Evolutionary conservation across 1,140 invertebrate genomes (phyloP).

Genomic region (Ostrea denselamellosa): DNA sequence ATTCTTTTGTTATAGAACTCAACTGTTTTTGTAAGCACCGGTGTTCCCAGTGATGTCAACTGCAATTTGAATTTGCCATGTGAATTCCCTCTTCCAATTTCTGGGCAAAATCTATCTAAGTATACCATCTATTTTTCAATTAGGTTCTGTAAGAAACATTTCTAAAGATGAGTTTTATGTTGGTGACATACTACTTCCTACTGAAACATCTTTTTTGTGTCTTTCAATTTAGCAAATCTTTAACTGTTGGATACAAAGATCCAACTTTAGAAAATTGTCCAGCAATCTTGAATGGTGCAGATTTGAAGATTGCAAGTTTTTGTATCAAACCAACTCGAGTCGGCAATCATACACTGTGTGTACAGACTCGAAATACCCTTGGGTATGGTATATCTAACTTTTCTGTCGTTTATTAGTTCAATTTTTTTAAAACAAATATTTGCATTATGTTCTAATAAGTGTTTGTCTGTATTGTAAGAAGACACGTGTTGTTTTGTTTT

Average conservation of each 20-base stretch:
- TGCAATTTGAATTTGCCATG: background rate
- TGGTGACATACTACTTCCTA: background rate
- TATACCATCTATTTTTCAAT: background rate
- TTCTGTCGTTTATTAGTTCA: no score
- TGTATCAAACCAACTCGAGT: slow-evolving; percentile 9
- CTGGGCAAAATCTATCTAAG: slow-evolving; percentile 4
- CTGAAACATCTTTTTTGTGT: background rate
- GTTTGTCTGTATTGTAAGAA: no score
- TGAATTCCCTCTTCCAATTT: background rate
- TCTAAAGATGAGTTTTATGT: background rate
- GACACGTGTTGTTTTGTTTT: no score
- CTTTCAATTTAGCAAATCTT: slow-evolving; percentile 7
- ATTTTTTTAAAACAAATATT: no score
- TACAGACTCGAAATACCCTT: background rate
- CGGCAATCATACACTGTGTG: background rate
- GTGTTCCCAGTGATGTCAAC: background rate
- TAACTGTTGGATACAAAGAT: background rate
- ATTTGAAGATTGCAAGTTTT: background rate
- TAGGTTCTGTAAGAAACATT: background rate
- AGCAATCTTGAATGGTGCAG: background rate
- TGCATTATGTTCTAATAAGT: no score
- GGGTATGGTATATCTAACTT: background rate
- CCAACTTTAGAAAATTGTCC: background rate
- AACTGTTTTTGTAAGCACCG: background rate
- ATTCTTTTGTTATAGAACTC: background rate